Evolutionary conservation across 2,113 vertebrate genomes (phyloP).

Genomic region (Serinus canaria): DNA sequence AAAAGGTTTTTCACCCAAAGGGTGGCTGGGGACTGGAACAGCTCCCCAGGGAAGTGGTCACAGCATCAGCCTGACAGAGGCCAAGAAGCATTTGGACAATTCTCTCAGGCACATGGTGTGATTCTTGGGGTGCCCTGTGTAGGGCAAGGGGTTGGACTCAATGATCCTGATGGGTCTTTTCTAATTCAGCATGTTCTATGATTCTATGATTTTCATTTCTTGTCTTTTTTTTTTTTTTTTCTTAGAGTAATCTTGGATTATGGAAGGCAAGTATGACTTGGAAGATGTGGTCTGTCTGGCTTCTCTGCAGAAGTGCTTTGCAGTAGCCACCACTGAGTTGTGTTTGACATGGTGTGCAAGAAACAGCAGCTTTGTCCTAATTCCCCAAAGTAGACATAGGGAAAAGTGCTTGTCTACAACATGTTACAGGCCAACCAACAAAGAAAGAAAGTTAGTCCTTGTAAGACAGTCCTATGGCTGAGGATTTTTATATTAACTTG

Average conservation of each 20-base stretch:
- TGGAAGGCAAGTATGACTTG: not conserved
- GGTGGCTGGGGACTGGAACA: not conserved
- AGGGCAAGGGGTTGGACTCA: not conserved
- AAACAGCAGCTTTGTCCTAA: not conserved
- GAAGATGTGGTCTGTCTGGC: not conserved
- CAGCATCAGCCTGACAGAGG: not conserved
- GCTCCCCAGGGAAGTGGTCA: not conserved
- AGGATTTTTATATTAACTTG: constrained; percentile 6
- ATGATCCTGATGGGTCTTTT: not conserved
- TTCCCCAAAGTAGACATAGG: not conserved
- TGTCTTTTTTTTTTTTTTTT: not conserved
- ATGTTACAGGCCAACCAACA: not conserved
- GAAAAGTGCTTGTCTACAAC: not conserved
- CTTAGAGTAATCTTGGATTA: not conserved
- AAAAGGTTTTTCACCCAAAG: not conserved
- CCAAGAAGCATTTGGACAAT: not conserved
- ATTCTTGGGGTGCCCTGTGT: rapidly evolving
- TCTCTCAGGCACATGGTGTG: not conserved
- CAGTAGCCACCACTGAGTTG: not conserved
- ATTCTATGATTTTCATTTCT: not conserved
- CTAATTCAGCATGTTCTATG: not conserved
- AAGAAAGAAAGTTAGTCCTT: not conserved
- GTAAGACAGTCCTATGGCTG: not conserved
- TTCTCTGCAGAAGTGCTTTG: not conserved
- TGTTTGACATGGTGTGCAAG: not conserved